phyloP scores from a whole-genome alignment of 2,113 vertebrate species.

The Microcebus lehilahytsara region DNA sequence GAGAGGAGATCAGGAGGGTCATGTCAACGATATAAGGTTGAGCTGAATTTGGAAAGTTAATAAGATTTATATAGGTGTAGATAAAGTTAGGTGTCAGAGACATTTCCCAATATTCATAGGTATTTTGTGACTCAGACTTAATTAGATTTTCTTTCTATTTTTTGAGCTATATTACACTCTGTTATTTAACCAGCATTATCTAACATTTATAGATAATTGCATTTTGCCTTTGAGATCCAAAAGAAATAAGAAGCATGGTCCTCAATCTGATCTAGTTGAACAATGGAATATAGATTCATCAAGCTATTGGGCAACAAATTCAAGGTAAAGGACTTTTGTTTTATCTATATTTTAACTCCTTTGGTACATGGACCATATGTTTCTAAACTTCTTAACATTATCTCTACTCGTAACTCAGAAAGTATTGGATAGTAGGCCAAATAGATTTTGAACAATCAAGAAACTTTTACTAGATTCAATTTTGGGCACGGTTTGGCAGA shows the following conservation, averaged over 20 bases:
- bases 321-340: neutral
- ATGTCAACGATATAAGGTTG: neutral
- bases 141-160: slow-evolving; percentile 18
- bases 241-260: neutral
- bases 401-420: neutral
- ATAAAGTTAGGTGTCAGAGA: neutral
- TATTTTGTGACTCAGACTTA: slow-evolving; percentile 27
- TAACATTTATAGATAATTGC: neutral
- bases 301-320: neutral
- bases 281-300: neutral
- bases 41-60: neutral
- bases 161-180: neutral
- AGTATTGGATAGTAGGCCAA: neutral
- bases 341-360: neutral
- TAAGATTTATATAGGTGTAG: neutral
- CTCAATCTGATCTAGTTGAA: neutral
- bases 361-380: neutral
- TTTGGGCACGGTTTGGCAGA: neutral
- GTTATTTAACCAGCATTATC: neutral
- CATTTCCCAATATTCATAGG: neutral
- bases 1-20: neutral
- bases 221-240: neutral
- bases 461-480: neutral
- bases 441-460: neutral
- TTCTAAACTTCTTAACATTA: neutral